Evolutionary conservation across 1,140 invertebrate genomes (phyloP).

Genomic region (Trypoxylus dichotomus): DNA sequence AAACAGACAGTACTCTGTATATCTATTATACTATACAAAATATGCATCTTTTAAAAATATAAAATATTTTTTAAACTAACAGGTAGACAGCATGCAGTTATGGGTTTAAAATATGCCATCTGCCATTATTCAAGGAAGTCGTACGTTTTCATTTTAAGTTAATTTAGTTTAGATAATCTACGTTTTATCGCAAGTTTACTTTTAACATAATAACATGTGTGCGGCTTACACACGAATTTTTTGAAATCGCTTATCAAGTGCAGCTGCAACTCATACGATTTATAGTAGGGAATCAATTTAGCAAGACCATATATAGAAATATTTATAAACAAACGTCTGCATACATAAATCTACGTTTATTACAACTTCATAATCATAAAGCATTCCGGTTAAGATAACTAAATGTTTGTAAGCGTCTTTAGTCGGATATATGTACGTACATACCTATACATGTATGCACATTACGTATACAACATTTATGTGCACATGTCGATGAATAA

Average conservation of each 20-base stretch:
- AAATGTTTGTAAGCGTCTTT: neutral
- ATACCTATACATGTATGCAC: neutral
- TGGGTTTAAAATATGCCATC: too few relatives aligned
- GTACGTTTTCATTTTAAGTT: too few relatives aligned
- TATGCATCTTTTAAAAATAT: too few relatives aligned
- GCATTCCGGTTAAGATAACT: neutral
- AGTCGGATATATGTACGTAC: neutral
- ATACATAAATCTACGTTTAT: neutral
- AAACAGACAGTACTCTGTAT: too few relatives aligned
- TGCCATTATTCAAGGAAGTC: too few relatives aligned
- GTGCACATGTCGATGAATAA: neutral
- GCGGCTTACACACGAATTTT: neutral
- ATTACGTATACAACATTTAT: neutral
- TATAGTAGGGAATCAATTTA: neutral
- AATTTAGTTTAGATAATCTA: too few relatives aligned
- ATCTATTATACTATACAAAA: too few relatives aligned
- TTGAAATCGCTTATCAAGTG: neutral
- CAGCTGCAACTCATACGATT: neutral
- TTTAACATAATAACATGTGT: neutral
- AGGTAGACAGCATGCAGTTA: too few relatives aligned
- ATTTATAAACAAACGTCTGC: neutral
- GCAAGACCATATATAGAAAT: neutral
- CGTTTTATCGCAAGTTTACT: too few relatives aligned
- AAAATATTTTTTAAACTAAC: too few relatives aligned
- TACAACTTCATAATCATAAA: neutral